Conservation (phyloP, 2,797 vertebrate species). For the Poecilia picta region DNA sequence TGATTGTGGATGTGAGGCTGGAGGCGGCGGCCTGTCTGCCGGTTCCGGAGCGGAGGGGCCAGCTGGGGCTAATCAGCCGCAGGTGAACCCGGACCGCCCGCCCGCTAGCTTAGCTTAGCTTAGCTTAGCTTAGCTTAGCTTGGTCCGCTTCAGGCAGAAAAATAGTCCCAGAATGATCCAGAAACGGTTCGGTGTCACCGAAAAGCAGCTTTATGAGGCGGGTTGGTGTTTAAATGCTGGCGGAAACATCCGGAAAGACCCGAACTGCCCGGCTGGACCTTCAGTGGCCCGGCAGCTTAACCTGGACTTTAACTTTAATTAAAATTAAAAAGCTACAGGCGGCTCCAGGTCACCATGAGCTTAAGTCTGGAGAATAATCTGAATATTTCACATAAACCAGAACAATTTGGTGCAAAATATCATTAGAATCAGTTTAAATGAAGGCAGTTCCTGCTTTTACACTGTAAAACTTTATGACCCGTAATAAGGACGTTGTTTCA, state of each 20-base stretch:
- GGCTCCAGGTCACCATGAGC: neutral
- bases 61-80: conserved; percentile 56
- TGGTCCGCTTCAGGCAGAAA: neutral
- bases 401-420: neutral
- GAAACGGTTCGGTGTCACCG: no score
- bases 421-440: neutral
- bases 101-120: no score
- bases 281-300: neutral
- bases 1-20: neutral
- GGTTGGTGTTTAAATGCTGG: neutral
- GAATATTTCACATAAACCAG: neutral
- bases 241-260: neutral
- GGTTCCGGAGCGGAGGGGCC: conserved; percentile 31
- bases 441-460: neutral
- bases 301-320: neutral
- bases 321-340: neutral
- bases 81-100: conserved; percentile 45
- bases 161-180: neutral
- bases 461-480: no score
- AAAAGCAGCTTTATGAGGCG: neutral
- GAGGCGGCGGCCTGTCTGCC: rapidly evolving
- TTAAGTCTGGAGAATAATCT: neutral
- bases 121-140: no score
- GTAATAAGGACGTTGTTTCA: no score
- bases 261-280: neutral